Evolutionary conservation across 1,140 invertebrate species (phyloP).

Genomic region (Euschistus heros): DNA sequence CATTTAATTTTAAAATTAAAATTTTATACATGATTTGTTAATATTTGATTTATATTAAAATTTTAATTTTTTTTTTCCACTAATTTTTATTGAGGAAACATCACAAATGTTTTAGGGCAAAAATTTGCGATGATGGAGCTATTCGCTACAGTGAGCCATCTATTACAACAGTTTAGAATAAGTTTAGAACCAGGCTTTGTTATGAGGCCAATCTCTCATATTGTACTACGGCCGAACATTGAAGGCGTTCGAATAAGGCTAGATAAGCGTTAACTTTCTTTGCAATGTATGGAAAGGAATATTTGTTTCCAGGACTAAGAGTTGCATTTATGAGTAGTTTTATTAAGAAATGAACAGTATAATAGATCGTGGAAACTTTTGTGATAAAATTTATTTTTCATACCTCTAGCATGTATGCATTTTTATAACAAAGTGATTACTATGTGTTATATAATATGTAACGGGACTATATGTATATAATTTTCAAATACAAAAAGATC

Average conservation of each 20-base stretch:
- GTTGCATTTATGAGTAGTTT: too few species aligned
- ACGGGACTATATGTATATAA: too few species aligned
- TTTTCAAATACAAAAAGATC: too few species aligned
- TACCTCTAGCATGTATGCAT: too few species aligned
- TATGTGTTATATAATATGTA: too few species aligned
- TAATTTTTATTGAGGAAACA: not conserved
- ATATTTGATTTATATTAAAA: not conserved
- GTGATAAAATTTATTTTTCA: too few species aligned
- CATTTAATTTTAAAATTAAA: too few species aligned
- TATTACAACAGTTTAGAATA: not conserved
- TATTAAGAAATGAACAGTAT: too few species aligned
- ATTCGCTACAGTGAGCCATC: not conserved
- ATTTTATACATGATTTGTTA: not conserved
- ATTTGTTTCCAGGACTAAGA: too few species aligned
- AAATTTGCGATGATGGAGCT: conserved; percentile 21
- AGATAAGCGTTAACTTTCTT: not conserved
- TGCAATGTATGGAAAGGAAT: too few species aligned
- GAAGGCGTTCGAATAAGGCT: not conserved
- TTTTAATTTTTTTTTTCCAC: not conserved
- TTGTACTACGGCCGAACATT: not conserved
- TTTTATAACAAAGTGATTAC: too few species aligned
- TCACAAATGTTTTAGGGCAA: conserved; percentile 4
- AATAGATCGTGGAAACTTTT: too few species aligned
- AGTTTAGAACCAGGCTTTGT: not conserved
- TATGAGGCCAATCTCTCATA: not conserved